Evolutionary conservation across 2,888 invertebrate genomes (phyloP).

Genomic region (Hymenopus coronatus): DNA sequence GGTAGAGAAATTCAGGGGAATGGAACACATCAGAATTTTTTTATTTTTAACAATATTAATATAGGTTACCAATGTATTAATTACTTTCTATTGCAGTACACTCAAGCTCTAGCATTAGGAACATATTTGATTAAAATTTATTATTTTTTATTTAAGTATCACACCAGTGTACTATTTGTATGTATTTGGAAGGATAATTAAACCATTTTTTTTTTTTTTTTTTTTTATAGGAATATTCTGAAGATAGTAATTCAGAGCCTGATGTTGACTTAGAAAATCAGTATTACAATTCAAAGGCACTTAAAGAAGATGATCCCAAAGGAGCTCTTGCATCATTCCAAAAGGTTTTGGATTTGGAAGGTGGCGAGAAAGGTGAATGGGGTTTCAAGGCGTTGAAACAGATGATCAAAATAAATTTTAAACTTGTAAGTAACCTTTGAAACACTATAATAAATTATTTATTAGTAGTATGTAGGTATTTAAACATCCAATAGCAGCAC

Average conservation of each 20-base stretch:
- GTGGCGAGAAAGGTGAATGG: conserved; percentile 99
- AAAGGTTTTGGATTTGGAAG: conserved; percentile 93
- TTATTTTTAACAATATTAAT: too few species aligned
- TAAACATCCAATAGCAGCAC: too few species aligned
- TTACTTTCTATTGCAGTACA: too few species aligned
- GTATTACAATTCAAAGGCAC: conserved; percentile 97
- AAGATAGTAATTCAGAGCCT: conserved; percentile 98
- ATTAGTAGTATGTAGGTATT: background rate
- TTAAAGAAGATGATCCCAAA: conserved; percentile 95
- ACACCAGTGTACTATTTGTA: too few species aligned
- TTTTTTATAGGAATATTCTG: conserved; percentile 83
- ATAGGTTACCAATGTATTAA: too few species aligned
- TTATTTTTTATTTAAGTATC: too few species aligned
- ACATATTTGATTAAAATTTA: too few species aligned
- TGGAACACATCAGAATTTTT: too few species aligned
- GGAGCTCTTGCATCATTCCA: conserved; percentile 91
- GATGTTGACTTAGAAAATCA: conserved; percentile 99
- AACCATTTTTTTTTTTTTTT: background rate
- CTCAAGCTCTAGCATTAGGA: too few species aligned
- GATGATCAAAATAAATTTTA: conserved; percentile 99
- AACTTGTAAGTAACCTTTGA: conserved; percentile 65
- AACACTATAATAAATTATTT: background rate
- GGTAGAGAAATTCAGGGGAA: too few species aligned
- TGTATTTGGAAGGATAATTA: background rate
- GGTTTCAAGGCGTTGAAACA: conserved; percentile 99